phyloP scores from a whole-genome alignment of 2,888 invertebrate genomes.

The Drosophila mettleri region DNA sequence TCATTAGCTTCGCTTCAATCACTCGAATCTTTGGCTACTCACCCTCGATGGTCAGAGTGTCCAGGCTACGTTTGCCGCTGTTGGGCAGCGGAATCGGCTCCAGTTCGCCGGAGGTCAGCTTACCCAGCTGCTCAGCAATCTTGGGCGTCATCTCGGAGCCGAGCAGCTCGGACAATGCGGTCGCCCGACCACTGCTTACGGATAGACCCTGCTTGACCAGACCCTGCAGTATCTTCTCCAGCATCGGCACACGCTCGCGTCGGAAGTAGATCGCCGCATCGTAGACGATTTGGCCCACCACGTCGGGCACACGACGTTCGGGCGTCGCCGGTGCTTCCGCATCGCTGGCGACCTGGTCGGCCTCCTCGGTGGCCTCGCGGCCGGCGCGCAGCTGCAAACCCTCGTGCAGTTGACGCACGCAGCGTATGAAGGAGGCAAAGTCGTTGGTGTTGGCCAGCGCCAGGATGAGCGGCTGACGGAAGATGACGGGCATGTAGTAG shows the following conservation, averaged over 20 bases:
- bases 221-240: constrained; percentile 86
- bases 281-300: constrained; percentile 87
- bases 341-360: constrained; percentile 76
- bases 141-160: constrained; percentile 88
- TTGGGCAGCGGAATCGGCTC: constrained; percentile 85
- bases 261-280: constrained; percentile 86
- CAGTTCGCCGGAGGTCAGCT: constrained; percentile 88
- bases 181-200: constrained; percentile 88
- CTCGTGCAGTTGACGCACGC: constrained; percentile 87
- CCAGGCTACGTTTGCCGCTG: constrained; percentile 78
- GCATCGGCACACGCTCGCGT: constrained; percentile 84
- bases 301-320: constrained; percentile 69
- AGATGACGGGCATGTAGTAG: constrained; percentile 86
- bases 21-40: constrained; percentile 12
- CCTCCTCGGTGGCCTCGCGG: constrained; percentile 69
- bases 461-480: constrained; percentile 87
- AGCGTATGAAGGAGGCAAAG: constrained; percentile 87
- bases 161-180: constrained; percentile 88
- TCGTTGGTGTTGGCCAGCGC: constrained; percentile 88
- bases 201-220: constrained; percentile 89
- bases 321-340: constrained; percentile 74
- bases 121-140: constrained; percentile 87
- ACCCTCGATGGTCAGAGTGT: constrained; percentile 84
- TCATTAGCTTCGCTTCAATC: too few species aligned
- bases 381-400: constrained; percentile 78